Base-by-base conservation (phyloP, 1,140 invertebrate genomes). In the Bombus confusus region DNA sequence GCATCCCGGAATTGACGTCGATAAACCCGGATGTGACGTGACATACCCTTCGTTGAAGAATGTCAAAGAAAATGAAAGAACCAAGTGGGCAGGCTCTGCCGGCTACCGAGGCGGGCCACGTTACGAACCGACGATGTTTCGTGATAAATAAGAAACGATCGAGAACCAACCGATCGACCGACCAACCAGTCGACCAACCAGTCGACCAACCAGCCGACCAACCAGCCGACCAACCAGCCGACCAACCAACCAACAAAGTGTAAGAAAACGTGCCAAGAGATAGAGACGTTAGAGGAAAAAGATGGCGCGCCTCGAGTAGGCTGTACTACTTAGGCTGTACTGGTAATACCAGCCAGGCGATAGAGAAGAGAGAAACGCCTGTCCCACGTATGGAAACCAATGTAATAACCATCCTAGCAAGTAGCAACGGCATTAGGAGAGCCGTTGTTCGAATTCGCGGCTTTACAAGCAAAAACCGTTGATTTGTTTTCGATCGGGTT, bases 401-500 rank as follows among this genome's bases (percentile, higher is more conserved):
- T 28, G 69, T 75, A 84, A 87, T 80, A 82, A 88, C 47, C 75
- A 72, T 77, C 73, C 87, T 80, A 86, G 90, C 86, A 89, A 80
- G 82, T 92, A 88, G 88, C 92, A 93, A 87, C 91, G 92, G 92
- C 92, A 87, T 93, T 88, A 87, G 84, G 80, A 91, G 92, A 91
- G 92, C 92, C 92, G 91, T 92, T 93, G 92, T 93, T 92, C 90
- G 78, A 92, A 91, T 92, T 85, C 83, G 92, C 91, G 93, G 93
- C 93, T 94, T 94, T 93, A 94, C 92, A 93, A 94, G 93, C 93
- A 94, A 94, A 95, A 94, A 92, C 92, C 90, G 86, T 94, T 93
- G 91, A 79, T 95, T 94, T 94, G 91, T 93, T 94, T 95, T 93
- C 86, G 92, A 95, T 95, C 93, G 94, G 94, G 93, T 95, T 95